phyloP scores from a whole-genome alignment of 1,140 invertebrate species.

The Caenorhabditis latens region DNA sequence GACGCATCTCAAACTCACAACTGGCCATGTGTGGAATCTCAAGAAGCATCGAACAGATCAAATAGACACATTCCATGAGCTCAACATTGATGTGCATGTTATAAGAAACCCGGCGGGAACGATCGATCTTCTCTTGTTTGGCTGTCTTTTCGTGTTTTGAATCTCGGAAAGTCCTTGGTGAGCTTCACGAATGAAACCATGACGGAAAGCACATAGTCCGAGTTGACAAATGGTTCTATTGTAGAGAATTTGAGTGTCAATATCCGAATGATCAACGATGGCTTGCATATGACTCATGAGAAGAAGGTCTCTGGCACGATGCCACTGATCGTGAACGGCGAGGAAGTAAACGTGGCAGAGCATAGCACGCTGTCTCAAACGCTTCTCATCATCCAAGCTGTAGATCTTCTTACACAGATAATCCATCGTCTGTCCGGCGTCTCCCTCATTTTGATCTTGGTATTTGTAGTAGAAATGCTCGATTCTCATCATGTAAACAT shows the following conservation, averaged over 20 bases:
- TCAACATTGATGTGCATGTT: slow-evolving; percentile 99
- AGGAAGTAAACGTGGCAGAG: slow-evolving; percentile 98
- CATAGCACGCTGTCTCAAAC: slow-evolving; percentile 92
- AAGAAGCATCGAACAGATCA: slow-evolving; percentile 92
- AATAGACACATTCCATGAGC: slow-evolving; percentile 96
- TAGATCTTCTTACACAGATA: slow-evolving; percentile 96
- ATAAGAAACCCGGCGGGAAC: slow-evolving; percentile 97
- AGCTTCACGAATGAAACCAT: slow-evolving; percentile 96
- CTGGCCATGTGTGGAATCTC: slow-evolving; percentile 99
- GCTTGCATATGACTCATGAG: too few relatives aligned
- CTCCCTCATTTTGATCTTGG: slow-evolving; percentile 49
- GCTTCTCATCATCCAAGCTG: slow-evolving; percentile 88
- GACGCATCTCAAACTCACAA: slow-evolving; percentile 93
- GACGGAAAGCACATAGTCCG: slow-evolving; percentile 96
- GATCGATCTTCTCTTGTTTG: too few relatives aligned
- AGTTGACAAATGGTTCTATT: slow-evolving; percentile 98
- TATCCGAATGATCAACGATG: too few relatives aligned
- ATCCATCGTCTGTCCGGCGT: slow-evolving; percentile 89
- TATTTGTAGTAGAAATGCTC: slow-evolving; percentile 96
- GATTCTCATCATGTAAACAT: slow-evolving; percentile 94
- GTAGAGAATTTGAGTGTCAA: slow-evolving; percentile 94
- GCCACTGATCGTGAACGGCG: too few relatives aligned
- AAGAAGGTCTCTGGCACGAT: too few relatives aligned
- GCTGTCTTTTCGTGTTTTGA: slow-evolving; percentile 85
- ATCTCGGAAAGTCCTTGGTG: slow-evolving; percentile 96